A percentile compares a stretch with the other conserved stretches of the same genome.
These are phyloP conservation scores for Drosophila fuyamai DNA, from an alignment of 1,140 invertebrate species.

Conservation along the genomic window DNA sequence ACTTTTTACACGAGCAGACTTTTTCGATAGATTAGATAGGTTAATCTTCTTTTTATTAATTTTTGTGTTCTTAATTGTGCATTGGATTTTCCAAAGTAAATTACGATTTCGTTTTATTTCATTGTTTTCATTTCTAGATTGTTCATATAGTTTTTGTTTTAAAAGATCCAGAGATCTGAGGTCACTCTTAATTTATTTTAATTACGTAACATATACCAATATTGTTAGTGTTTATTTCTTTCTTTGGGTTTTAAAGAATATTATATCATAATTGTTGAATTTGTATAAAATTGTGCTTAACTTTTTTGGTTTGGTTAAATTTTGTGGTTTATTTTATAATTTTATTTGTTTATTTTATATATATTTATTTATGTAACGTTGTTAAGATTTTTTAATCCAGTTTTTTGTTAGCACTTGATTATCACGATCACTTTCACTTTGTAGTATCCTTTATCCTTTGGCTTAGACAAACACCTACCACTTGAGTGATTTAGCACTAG, in stretches of 20 bases:
- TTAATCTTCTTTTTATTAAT: background rate
- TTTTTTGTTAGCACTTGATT: background rate
- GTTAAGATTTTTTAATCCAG: background rate
- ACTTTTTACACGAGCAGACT: slow-evolving; percentile 30
- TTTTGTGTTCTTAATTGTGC: slow-evolving; percentile 1
- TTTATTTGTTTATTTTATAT: background rate
- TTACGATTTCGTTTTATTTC: background rate
- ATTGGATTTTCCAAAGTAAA: background rate
- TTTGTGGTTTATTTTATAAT: too few species aligned
- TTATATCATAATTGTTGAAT: too few species aligned
- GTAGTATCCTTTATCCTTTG: slow-evolving; percentile 3
- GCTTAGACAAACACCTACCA: slow-evolving; percentile 24
- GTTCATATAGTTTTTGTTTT: background rate
- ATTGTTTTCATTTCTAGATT: background rate
- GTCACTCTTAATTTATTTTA: too few species aligned
- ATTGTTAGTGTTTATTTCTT: too few species aligned
- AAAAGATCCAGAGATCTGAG: too few species aligned
- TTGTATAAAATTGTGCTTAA: too few species aligned
- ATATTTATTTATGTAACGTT: background rate
- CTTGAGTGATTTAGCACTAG: slow-evolving; percentile 27
- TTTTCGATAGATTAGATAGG: slow-evolving; percentile 29
- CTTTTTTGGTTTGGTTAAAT: too few species aligned
- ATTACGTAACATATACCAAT: too few species aligned
- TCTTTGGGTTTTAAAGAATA: too few species aligned
- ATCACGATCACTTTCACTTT: slow-evolving; percentile 6